Percentiles rank a stretch among this genome's conserved stretches.
These are phyloP conservation scores for Lampris incognitus DNA, from an alignment of 2,113 vertebrate species.

Conservation along the genomic window DNA sequence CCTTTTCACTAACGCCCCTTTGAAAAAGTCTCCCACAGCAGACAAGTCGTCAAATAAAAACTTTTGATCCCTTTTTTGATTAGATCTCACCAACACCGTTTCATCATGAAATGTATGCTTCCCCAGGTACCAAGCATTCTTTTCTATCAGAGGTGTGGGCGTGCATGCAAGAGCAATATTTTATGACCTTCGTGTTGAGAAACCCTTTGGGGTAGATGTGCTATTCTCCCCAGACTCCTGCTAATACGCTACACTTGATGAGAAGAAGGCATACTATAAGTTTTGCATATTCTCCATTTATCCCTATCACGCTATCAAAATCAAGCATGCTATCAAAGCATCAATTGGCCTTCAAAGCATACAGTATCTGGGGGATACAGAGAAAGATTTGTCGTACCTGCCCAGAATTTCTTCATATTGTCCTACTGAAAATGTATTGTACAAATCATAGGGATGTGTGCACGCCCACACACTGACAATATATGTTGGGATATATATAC, in stretches of 20 bases:
- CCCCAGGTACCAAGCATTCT: background rate
- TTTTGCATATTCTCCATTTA: conserved; percentile 63
- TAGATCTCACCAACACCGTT: background rate
- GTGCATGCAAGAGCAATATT: conserved; percentile 21
- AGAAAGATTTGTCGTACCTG: conserved; percentile 21
- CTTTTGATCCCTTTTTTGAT: conserved; percentile 16
- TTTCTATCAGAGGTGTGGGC: conserved; percentile 17
- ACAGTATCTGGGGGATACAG: conserved; percentile 36
- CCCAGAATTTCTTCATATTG: background rate
- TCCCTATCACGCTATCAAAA: conserved; percentile 53
- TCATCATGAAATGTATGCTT: background rate
- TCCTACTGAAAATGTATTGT: conserved; percentile 15
- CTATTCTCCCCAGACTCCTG: conserved; percentile 50
- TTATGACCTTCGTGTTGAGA: conserved; percentile 41
- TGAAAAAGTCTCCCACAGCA: background rate
- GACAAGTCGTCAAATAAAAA: background rate
- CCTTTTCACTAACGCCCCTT: background rate
- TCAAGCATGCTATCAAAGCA: conserved; percentile 56
- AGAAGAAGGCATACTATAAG: conserved; percentile 37
- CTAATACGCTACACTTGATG: conserved; percentile 62
- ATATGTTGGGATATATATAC: no score
- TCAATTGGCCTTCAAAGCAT: conserved; percentile 37
- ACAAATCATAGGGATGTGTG: background rate
- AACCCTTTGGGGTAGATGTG: conserved; percentile 49
- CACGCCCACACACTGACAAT: background rate